Evolutionary conservation across 2,113 vertebrate genomes (phyloP), one percentile per base, ranked within the genome.

Genomic region (Cairina moschata): DNA sequence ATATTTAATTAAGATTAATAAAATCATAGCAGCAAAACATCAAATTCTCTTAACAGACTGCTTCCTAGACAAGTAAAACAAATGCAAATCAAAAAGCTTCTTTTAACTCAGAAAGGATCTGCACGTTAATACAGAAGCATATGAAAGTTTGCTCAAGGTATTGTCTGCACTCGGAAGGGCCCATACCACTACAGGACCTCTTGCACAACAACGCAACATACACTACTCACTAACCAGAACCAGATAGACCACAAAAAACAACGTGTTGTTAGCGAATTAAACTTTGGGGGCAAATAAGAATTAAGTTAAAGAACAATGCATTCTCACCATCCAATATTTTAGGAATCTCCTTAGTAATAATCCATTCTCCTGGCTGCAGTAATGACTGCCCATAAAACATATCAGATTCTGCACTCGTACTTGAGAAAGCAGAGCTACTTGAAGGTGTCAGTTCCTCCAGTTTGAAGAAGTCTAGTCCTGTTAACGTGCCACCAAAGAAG

Each of bases 351-450:
- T 99, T 99, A 12, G 98, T 99, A 92, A 99, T 98, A 82, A 99
- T 99, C 98, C 99, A 99, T 97, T 99, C 99, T 84, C 98, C 98
- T 29, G 99, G 99, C 55, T 99, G 99, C 25, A 99, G 98, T 92
- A 99, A 95, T 56, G 99, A 99, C 87, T 99, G 99, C 36, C 99
- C 99, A 20, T 99, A 99, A 96, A 98, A 99, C 99, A 99, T 99
- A 93, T 99, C 99, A 7, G 98, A 97, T 78, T 99, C 99, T 3
- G 97, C 93, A 95, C 98, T 98, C 17, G 98, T 97, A 84, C 98
- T 98, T 62, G 99, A 99, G 93, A 99, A 99, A 28, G 98, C 99
- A 38, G 99, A 99, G 56, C 99, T 99, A 91, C 99, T 99, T 8
- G 99, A 99, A 17, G 99, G 99, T 0, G 99, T 99, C 87, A 99